Evolutionary conservation across 1,140 invertebrate genomes (phyloP).

Genomic region (Diachasma alloeum): DNA sequence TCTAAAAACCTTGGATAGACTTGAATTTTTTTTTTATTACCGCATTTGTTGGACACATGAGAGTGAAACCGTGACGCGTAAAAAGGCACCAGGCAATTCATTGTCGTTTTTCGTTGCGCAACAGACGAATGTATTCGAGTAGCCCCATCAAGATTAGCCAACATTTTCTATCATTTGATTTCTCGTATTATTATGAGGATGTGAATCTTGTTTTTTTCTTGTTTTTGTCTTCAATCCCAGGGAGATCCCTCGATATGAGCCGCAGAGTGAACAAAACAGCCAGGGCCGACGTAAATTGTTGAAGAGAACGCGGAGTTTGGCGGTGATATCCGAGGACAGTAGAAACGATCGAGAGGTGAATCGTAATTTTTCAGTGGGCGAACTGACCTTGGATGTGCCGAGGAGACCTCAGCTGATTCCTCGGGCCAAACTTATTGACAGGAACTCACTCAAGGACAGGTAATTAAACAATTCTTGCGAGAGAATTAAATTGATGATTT

Average conservation of each 20-base stretch:
- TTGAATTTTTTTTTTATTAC: constrained; percentile 12
- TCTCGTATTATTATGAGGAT: no score
- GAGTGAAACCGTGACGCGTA: constrained; percentile 25
- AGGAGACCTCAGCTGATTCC: constrained; percentile 79
- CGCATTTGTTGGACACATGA: constrained; percentile 12
- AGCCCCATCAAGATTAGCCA: constrained; percentile 2
- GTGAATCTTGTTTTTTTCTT: background rate
- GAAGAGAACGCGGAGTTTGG: constrained; percentile 76
- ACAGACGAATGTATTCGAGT: background rate
- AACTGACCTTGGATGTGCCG: constrained; percentile 64
- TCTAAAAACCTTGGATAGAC: no score
- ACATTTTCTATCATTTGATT: background rate
- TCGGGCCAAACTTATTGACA: constrained; percentile 77
- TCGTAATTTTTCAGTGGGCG: constrained; percentile 46
- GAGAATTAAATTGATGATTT: background rate
- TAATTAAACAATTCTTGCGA: constrained; percentile 39
- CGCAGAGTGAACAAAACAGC: constrained; percentile 41
- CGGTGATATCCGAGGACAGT: constrained; percentile 77
- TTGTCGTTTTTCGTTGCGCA: constrained; percentile 12
- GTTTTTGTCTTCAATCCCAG: constrained; percentile 27
- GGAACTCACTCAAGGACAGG: constrained; percentile 76
- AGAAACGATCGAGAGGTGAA: constrained; percentile 63
- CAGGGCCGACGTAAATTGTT: constrained; percentile 69
- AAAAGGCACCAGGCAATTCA: constrained; percentile 15
- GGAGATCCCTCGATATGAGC: constrained; percentile 47